These are phyloP conservation scores for Dicaeum eximium DNA, from an alignment of 2,113 vertebrate genomes.

Conservation along the genomic window DNA sequence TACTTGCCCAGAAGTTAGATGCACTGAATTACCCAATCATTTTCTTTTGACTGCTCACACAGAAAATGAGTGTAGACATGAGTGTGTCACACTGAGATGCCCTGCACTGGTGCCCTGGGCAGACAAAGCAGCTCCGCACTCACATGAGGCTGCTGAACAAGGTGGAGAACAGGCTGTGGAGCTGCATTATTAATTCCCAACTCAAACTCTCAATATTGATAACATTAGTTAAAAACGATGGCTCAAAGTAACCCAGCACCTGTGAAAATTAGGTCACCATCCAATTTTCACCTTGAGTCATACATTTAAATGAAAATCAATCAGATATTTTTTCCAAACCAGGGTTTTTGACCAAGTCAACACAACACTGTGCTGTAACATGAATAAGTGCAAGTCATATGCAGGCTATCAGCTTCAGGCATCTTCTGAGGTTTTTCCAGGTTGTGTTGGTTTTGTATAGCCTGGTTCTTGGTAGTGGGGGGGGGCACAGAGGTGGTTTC, in stretches of 20 bases:
- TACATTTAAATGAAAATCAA: background rate
- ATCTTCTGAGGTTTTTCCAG: background rate
- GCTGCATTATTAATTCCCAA: background rate
- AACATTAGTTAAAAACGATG: background rate
- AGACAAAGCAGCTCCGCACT: background rate
- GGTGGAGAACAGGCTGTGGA: background rate
- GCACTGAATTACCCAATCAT: background rate
- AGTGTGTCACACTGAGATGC: background rate
- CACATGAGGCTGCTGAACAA: background rate
- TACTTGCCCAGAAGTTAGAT: background rate
- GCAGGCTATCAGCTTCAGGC: background rate
- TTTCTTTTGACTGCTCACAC: background rate
- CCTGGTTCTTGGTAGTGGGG: background rate
- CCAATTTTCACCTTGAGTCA: background rate
- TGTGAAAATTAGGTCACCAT: background rate
- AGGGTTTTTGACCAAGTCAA: background rate
- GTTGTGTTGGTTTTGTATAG: rapidly evolving
- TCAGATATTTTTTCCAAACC: background rate
- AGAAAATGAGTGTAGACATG: background rate
- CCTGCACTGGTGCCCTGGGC: background rate
- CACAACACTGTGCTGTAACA: background rate
- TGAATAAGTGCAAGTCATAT: background rate
- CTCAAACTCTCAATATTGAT: background rate
- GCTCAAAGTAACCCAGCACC: background rate
- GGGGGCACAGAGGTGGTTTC: background rate